A percentile compares a stretch with the other conserved stretches of the same genome.
Evolutionary conservation across 2,888 invertebrate species (phyloP).

Genomic region (Phengaris alcon): DNA sequence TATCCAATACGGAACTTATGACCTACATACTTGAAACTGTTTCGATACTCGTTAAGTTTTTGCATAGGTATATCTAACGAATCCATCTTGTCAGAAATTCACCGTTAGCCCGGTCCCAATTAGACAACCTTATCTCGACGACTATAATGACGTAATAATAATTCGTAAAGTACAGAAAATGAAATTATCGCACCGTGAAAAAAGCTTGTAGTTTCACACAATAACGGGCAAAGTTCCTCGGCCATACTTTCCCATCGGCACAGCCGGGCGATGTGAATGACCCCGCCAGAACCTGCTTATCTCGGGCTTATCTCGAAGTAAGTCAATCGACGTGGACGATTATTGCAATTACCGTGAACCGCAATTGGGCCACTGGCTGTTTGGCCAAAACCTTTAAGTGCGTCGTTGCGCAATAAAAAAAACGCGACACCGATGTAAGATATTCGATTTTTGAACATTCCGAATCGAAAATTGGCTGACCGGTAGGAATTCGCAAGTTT

Average conservation of each 20-base stretch:
- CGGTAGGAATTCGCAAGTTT: not conserved
- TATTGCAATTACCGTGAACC: constrained; percentile 12
- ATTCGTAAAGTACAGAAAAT: constrained; percentile 14
- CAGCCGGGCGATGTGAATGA: constrained; percentile 46
- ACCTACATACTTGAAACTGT: not conserved
- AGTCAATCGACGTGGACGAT: constrained; percentile 42
- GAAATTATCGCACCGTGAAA: constrained; percentile 31
- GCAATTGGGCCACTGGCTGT: constrained; percentile 7
- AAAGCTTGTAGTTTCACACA: constrained; percentile 22
- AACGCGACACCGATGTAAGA: not conserved
- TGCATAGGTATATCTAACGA: not conserved
- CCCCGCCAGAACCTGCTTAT: constrained; percentile 50
- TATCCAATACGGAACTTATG: not conserved
- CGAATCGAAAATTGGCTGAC: not conserved
- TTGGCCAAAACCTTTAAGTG: not conserved
- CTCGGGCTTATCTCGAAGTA: constrained; percentile 47
- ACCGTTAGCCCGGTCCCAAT: not conserved
- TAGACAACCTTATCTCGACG: not conserved
- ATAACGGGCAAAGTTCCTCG: constrained; percentile 37
- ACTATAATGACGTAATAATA: constrained; percentile 13
- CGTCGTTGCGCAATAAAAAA: not conserved
- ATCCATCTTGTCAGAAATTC: not conserved
- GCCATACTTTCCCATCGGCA: constrained; percentile 35
- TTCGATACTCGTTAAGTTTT: constrained; percentile 13
- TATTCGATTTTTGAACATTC: not conserved